These are phyloP conservation scores for Merops nubicus DNA, from an alignment of 2,113 vertebrate species.

Conservation along the genomic window DNA sequence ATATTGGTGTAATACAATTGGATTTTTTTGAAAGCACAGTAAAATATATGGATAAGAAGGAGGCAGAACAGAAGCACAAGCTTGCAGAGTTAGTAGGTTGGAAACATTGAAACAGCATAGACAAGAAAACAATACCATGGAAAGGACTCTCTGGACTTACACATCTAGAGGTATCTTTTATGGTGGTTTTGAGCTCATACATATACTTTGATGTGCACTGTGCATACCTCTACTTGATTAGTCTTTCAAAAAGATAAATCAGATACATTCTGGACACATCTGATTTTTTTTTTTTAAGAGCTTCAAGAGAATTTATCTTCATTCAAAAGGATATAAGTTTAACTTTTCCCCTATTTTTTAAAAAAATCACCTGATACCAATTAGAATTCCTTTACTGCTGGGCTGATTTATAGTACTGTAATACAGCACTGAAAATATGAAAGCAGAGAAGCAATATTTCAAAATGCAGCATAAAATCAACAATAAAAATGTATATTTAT, in stretches of 20 bases:
- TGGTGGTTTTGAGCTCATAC: neutral
- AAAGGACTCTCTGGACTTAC: neutral
- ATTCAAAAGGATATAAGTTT: constrained; percentile 65
- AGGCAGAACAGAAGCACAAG: neutral
- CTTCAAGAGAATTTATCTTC: constrained; percentile 56
- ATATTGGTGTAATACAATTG: neutral
- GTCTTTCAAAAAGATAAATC: constrained; percentile 64
- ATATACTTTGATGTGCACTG: constrained; percentile 30
- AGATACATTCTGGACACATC: constrained; percentile 47
- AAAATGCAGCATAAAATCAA: constrained; percentile 86
- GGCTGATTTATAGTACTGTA: constrained; percentile 83
- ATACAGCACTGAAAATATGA: constrained; percentile 85
- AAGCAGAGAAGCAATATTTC: constrained; percentile 88
- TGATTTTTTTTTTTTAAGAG: constrained; percentile 32
- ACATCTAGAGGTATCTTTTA: neutral
- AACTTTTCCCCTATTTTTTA: constrained; percentile 63
- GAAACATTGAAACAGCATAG: neutral
- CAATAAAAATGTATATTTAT: constrained; percentile 89
- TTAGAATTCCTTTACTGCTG: constrained; percentile 82
- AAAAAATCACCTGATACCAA: constrained; percentile 84
- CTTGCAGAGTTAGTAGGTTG: neutral
- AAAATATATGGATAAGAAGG: neutral
- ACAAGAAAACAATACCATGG: neutral
- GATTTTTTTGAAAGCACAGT: neutral
- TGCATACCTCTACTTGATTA: constrained; percentile 61